Percentiles rank a stretch among this genome's conserved stretches.
These are phyloP conservation scores for Armadillidium nasatum DNA, from an alignment of 1,140 invertebrate genomes.

Conservation along the genomic window DNA sequence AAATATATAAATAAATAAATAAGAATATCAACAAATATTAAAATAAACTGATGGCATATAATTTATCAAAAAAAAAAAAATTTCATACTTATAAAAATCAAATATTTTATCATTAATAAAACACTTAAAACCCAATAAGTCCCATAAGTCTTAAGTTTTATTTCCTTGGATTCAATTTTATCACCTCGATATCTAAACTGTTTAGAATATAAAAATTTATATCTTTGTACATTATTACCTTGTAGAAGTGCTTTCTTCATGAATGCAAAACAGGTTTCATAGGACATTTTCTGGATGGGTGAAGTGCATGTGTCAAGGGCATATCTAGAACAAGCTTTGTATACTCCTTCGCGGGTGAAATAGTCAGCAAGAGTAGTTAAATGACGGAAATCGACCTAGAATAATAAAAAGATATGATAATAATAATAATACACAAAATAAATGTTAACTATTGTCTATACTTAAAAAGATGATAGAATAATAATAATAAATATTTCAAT, in stretches of 20 bases:
- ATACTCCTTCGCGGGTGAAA: slow-evolving; percentile 91
- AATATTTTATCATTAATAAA: neutral
- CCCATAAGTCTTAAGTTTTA: too few species aligned
- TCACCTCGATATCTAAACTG: too few species aligned
- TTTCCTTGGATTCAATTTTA: too few species aligned
- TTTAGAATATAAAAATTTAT: too few species aligned
- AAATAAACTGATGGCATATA: too few species aligned
- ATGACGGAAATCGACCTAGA: slow-evolving; percentile 89
- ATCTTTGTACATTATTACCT: slow-evolving; percentile 48
- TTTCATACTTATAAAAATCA: neutral
- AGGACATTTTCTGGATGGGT: slow-evolving; percentile 96
- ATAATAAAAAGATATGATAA: slow-evolving; percentile 77
- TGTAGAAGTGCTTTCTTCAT: slow-evolving; percentile 71
- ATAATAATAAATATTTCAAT: too few species aligned
- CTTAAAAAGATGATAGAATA: too few species aligned
- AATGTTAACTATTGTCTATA: too few species aligned
- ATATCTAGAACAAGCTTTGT: slow-evolving; percentile 80
- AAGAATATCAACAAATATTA: too few species aligned
- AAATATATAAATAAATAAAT: slow-evolving; percentile 11
- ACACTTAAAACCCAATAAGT: too few species aligned
- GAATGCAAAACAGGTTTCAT: slow-evolving; percentile 86
- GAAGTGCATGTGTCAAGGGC: slow-evolving; percentile 84
- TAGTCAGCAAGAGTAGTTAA: slow-evolving; percentile 90
- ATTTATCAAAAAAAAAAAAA: neutral
- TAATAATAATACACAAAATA: too few species aligned